phyloP scores from a whole-genome alignment of 2,888 invertebrate species.

The Leptopilina syphax region DNA sequence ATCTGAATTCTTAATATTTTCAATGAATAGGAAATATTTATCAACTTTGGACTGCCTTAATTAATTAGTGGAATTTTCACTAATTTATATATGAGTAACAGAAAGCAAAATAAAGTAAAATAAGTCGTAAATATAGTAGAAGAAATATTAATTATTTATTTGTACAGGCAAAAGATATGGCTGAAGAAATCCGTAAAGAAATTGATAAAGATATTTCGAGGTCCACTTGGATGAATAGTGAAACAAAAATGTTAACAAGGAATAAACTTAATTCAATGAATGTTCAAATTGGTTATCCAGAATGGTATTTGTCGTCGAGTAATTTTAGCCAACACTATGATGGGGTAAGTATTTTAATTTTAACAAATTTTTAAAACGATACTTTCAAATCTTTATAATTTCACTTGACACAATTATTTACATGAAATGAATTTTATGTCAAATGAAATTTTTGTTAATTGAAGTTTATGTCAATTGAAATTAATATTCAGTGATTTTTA shows the following conservation, averaged over 20 bases:
- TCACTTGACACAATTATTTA: no score
- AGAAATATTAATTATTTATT: neutral
- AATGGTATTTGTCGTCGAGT: constrained; percentile 7
- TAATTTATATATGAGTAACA: no score
- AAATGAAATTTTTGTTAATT: no score
- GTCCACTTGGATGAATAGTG: constrained; percentile 26
- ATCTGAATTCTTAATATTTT: neutral
- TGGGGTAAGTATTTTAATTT: neutral
- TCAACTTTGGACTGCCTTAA: no score
- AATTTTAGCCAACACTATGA: constrained; percentile 7
- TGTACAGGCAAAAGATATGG: constrained; percentile 4
- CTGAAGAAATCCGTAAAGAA: constrained; percentile 39
- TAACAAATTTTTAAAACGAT: neutral
- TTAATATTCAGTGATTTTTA: no score
- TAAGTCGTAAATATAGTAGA: no score
- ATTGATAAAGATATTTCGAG: constrained; percentile 18
- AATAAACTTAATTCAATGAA: constrained; percentile 22
- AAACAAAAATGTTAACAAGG: constrained; percentile 9
- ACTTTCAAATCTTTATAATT: no score
- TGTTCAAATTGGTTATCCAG: constrained; percentile 34
- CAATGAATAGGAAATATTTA: no score
- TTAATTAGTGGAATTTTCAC: no score
- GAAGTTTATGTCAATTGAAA: no score
- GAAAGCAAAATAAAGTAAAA: no score
- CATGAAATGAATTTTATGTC: no score